Evolutionary conservation across 2,888 invertebrate genomes (phyloP).

Genomic region (Elysia crispata): DNA sequence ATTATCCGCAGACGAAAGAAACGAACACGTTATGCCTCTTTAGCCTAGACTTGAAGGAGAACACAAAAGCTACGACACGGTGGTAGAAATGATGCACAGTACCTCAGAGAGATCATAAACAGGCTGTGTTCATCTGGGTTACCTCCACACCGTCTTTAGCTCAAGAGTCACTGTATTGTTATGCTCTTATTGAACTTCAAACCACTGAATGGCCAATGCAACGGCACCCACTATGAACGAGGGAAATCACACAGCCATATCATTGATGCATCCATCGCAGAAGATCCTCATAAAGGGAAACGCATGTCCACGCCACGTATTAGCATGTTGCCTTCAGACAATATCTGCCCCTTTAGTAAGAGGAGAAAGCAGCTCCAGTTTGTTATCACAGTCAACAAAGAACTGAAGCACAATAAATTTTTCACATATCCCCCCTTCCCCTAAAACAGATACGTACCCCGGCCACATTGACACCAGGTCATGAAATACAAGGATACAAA

Average conservation of each 20-base stretch:
- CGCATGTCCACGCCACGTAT: not conserved
- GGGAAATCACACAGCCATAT: not conserved
- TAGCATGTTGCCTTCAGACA: not conserved
- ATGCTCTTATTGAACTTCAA: not conserved
- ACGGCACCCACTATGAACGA: not conserved
- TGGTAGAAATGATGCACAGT: not conserved
- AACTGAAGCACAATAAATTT: too few relatives aligned
- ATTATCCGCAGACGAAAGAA: not conserved
- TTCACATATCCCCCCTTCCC: too few relatives aligned
- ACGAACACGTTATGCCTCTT: not conserved
- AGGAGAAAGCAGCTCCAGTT: too few relatives aligned
- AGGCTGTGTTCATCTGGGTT: not conserved
- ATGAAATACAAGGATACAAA: too few relatives aligned
- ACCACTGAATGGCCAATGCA: constrained; percentile 1
- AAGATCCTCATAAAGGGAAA: too few relatives aligned
- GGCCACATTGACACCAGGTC: too few relatives aligned
- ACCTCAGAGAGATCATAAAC: not conserved
- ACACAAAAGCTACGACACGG: not conserved
- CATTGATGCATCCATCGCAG: too few relatives aligned
- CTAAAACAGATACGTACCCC: too few relatives aligned
- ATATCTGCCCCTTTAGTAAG: too few relatives aligned
- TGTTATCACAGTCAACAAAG: too few relatives aligned
- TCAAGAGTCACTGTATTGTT: too few relatives aligned
- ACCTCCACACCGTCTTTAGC: not conserved
- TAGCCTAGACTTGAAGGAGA: too few relatives aligned